phyloP scores from a whole-genome alignment of 2,797 vertebrate genomes.

The Amazonetta brasiliensis region DNA sequence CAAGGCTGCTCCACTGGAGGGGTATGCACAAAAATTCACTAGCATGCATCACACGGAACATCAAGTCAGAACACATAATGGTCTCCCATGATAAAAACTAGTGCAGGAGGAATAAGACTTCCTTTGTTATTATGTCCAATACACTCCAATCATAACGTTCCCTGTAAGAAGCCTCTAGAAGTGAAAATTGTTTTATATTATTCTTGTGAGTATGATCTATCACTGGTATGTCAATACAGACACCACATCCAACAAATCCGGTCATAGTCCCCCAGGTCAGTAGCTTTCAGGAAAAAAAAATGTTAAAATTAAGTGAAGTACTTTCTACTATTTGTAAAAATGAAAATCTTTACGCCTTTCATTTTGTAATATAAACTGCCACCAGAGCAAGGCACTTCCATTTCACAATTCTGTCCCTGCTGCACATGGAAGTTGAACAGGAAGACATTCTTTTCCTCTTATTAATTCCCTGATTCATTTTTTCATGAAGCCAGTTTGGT shows the following conservation, averaged over 20 bases:
- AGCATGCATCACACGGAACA: accelerated
- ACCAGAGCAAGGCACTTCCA: not conserved
- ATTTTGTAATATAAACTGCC: slow-evolving; percentile 3
- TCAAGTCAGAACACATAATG: too few relatives aligned
- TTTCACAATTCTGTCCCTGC: not conserved
- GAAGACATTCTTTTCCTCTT: not conserved
- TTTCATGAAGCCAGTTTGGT: not conserved
- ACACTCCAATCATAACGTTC: not conserved
- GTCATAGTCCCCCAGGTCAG: not conserved
- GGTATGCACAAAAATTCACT: accelerated
- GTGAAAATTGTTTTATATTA: not conserved
- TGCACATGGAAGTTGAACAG: not conserved
- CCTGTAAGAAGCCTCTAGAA: not conserved
- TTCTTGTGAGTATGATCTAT: too few relatives aligned
- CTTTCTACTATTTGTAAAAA: not conserved
- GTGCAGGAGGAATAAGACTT: not conserved
- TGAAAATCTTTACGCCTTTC: not conserved
- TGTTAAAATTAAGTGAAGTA: not conserved
- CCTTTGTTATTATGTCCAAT: not conserved
- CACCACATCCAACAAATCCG: not conserved
- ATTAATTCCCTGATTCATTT: not conserved
- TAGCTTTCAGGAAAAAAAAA: not conserved
- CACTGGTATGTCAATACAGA: not conserved
- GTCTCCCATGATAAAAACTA: not conserved
- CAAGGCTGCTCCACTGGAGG: not conserved